Evolutionary conservation across 1,140 invertebrate genomes (phyloP), one percentile per base, ranked within the genome.

Genomic region (Brachionus plicatilis): DNA sequence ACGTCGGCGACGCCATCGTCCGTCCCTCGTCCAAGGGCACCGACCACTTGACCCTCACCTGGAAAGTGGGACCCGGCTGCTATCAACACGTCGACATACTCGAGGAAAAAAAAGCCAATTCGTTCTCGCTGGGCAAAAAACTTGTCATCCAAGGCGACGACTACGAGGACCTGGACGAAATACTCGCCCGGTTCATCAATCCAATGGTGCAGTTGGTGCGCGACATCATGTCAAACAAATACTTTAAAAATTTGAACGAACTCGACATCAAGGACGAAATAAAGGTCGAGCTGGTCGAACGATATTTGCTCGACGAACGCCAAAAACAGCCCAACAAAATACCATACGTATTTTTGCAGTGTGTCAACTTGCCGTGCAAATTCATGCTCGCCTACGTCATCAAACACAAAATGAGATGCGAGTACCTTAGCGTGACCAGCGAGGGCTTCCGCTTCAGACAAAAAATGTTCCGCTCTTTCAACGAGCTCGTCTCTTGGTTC

Each of bases 91-190:
- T 85, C 17, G 72, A 85, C 96, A 99, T 88, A 96, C 99, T 79
- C 96, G 98, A 99, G 90, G 94, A 97, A 88, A 95, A 95, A 9
- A 99, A 99, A 91, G 94, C 96, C 87, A 98, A 99, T 88, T 93
- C 94, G 0, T 99, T 99, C 88, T 96, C 95, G 60, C 90, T 99
- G 20, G 97, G 98, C 29, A 92, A 93, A 85, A 93, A 93, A 65
- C 90, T 99, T 0, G 94, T 93, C 92, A 97, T 98, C 85, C 93
- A 93, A 80, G 84, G 86, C 43, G 85, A 92, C 87, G 94, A 97
- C 87, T 99, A 96, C 90, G 97, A 99, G 91, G 97, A 99, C 90
- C 90, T 99, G 14, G 97, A 99, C 90, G 97, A 99, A 93, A 99
- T 99, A 66, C 95, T 99, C 47, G 96, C 97, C 0, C 92, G 96